These are phyloP conservation scores for Novumbra hubbsi DNA, from an alignment of 2,797 vertebrate species.

Conservation along the genomic window DNA sequence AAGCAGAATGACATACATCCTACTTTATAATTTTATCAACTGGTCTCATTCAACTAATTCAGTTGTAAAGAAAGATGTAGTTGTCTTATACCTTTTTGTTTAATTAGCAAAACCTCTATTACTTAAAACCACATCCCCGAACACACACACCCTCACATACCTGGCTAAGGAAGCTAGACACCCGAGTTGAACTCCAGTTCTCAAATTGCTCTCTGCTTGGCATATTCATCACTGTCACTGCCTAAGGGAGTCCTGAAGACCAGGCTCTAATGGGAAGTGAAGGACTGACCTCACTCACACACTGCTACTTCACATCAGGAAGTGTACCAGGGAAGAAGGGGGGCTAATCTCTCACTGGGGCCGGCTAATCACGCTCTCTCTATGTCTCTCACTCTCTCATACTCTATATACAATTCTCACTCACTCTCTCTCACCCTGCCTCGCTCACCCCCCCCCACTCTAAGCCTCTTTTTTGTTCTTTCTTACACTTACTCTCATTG, in stretches of 20 bases:
- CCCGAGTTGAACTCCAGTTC: constrained; percentile 74
- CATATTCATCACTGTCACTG: constrained; percentile 72
- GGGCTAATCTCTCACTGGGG: constrained; percentile 44
- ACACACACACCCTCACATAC: constrained; percentile 60
- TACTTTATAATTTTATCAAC: background rate
- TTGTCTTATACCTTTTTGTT: background rate
- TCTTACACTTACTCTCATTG: too few species aligned
- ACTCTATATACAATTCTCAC: background rate
- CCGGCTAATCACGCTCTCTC: background rate
- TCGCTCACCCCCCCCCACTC: too few species aligned
- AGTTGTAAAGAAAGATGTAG: background rate
- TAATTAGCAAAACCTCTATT: background rate
- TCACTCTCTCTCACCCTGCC: too few species aligned
- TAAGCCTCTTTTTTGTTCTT: too few species aligned
- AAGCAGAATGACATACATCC: constrained; percentile 21
- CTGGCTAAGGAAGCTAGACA: constrained; percentile 77
- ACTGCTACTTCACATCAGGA: constrained; percentile 8
- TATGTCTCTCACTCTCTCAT: constrained; percentile 21
- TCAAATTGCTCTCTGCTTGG: constrained; percentile 81
- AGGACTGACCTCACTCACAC: constrained; percentile 45
- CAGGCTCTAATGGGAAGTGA: constrained; percentile 32
- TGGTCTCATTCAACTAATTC: background rate
- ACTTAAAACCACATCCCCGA: background rate
- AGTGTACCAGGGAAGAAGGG: constrained; percentile 29
- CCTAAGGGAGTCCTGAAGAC: constrained; percentile 22